Evolutionary conservation across 1,140 invertebrate species (phyloP).

Genomic region (Calephelis nemesis): DNA sequence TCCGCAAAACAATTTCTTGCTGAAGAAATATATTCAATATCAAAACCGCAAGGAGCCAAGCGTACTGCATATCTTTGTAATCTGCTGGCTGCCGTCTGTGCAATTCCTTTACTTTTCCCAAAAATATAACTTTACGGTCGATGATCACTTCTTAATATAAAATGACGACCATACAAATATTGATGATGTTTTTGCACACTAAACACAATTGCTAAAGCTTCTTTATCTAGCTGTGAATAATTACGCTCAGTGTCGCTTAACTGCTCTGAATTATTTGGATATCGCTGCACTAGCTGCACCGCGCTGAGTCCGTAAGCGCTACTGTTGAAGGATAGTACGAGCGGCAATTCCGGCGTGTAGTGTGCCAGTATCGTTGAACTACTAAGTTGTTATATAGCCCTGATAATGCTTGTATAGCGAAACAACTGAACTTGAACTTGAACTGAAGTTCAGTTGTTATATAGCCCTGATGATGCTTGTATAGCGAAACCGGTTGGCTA

Average conservation of each 20-base stretch:
- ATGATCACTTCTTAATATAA: constrained; percentile 2
- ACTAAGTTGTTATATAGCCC: too few relatives aligned
- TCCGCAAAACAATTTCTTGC: neutral
- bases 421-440: too few relatives aligned
- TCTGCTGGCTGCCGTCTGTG: neutral
- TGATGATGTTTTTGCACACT: constrained; percentile 2
- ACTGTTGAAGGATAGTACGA: too few relatives aligned
- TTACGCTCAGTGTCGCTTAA: constrained; percentile 49
- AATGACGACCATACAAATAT: constrained; percentile 13
- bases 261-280: constrained; percentile 53
- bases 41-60: neutral
- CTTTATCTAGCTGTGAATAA: constrained; percentile 75
- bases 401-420: too few relatives aligned
- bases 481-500: too few relatives aligned
- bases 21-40: neutral
- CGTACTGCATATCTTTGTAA: neutral
- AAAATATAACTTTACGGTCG: constrained; percentile 8
- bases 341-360: too few relatives aligned
- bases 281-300: constrained; percentile 67
- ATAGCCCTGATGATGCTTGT: too few relatives aligned
- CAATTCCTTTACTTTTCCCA: neutral
- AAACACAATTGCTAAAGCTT: constrained; percentile 74
- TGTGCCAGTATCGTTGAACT: too few relatives aligned
- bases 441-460: too few relatives aligned
- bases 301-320: constrained; percentile 26